phyloP scores from a whole-genome alignment of 2,797 vertebrate genomes.

The Chelon auratus region DNA sequence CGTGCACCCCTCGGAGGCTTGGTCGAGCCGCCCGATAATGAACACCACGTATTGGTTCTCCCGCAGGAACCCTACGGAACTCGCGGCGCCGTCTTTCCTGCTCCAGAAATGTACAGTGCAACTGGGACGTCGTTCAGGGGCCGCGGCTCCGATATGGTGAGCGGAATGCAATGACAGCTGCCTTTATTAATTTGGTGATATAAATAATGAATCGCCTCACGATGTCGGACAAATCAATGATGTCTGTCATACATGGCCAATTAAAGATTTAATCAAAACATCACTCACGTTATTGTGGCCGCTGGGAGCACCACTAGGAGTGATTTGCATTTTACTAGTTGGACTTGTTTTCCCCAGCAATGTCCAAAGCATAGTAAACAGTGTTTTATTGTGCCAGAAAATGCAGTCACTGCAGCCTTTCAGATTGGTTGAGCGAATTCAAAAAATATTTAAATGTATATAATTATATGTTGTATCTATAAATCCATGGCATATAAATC shows the following conservation, averaged over 20 bases:
- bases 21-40: constrained; percentile 15
- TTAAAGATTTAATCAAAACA: constrained; percentile 49
- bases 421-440: too few species aligned
- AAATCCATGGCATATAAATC: too few species aligned
- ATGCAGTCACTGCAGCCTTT: too few species aligned
- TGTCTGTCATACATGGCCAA: constrained; percentile 36
- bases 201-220: constrained; percentile 19
- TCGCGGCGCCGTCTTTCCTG: not conserved
- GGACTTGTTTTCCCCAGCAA: not conserved
- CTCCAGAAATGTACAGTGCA: not conserved
- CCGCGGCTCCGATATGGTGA: not conserved
- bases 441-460: too few species aligned
- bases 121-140: constrained; percentile 1
- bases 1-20: not conserved
- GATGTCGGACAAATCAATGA: constrained; percentile 35
- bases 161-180: constrained; percentile 25
- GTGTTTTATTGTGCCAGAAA: too few species aligned
- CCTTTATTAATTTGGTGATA: constrained; percentile 21
- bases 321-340: constrained; percentile 8
- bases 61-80: constrained; percentile 8
- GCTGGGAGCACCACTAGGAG: constrained; percentile 4
- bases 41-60: constrained; percentile 28
- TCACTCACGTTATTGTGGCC: constrained; percentile 14
- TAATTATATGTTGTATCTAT: too few species aligned
- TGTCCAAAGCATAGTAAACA: not conserved